Base-by-base conservation (phyloP, 1,140 invertebrate genomes). In the Platyscapa corneri region DNA sequence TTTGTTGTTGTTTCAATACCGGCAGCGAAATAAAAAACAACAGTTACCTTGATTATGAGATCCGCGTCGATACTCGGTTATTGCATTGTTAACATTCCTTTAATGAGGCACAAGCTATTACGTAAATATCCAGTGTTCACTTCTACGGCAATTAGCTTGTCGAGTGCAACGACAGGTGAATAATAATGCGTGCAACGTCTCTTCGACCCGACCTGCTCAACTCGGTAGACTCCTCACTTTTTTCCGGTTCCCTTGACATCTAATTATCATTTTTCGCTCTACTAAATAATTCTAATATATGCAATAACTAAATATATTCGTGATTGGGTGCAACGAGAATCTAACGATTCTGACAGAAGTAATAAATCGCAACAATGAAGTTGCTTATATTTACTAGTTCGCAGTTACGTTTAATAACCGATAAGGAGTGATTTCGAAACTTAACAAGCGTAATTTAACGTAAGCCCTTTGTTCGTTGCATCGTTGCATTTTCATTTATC, bases 261-360 rank as follows among this genome's bases (percentile, higher is more conserved):
- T 72, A 72, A 72, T 72, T 39, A 72, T 72, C 67, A 72, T 72
- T 67, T 67, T 39, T 20, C 67, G 0, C 34, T 39, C 20, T 72
- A 72, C n/a, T n/a, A n/a, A n/a, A n/a, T n/a, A n/a, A n/a, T n/a
- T n/a, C n/a, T n/a, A n/a, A n/a, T n/a, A n/a, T n/a, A n/a, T n/a
- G n/a, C n/a, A n/a, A n/a, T n/a, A n/a, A 32, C 32, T 5, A n/a
- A 32, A 32, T 10, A 32, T 8, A 67, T 32, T 10, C 32, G n/a
- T 14, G 64, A 67, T 34, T 30, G 10, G n/a, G 30, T 67, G 30
- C 10, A 30, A 30, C 64, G 5, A 39, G 37, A 27, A 6, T 72
- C 10, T 20, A 72, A 20, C 6, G 3, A 72, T 18, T 23, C 10
- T 39, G 18, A 72, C n/a, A 72, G 1, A 39, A 72, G n/a, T n/a